Percentiles rank a stretch among this genome's conserved stretches.
phyloP scores from a whole-genome alignment of 30 jellyfish, hydroid and myxozoan species.

The Aurelia coerulea region DNA sequence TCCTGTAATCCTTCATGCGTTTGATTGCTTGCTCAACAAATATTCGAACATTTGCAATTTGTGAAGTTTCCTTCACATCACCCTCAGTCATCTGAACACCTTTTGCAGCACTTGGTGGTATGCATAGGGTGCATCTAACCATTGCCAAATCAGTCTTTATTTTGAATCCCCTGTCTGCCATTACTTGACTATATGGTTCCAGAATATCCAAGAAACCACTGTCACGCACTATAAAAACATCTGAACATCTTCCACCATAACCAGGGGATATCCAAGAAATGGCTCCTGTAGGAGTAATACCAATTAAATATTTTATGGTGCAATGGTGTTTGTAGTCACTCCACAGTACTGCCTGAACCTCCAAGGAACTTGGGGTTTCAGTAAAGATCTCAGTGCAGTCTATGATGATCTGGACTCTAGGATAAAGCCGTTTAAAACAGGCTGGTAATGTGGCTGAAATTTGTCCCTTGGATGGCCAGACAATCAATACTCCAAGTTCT shows the following conservation, averaged over 20 bases:
- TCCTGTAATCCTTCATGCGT: conserved; percentile 38
- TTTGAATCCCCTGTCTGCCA: conserved; percentile 85
- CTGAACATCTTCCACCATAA: conserved; percentile 78
- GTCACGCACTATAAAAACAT: conserved; percentile 52
- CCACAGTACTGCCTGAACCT: conserved; percentile 65
- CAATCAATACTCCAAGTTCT: conserved; percentile 47
- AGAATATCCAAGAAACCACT: conserved; percentile 53
- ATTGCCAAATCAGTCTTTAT: conserved; percentile 50
- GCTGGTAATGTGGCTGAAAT: conserved; percentile 44
- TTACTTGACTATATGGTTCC: conserved; percentile 67
- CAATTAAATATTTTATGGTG: conserved; percentile 50
- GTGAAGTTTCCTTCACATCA: conserved; percentile 50
- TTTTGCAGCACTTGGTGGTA: conserved; percentile 76
- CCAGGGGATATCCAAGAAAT: conserved; percentile 74
- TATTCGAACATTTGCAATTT: conserved; percentile 67
- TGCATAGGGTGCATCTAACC: conserved; percentile 48
- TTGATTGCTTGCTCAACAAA: conserved; percentile 65
- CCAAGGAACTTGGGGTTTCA: conserved; percentile 75
- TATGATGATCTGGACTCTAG: conserved; percentile 51
- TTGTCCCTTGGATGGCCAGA: conserved; percentile 76
- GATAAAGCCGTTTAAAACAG: conserved; percentile 60
- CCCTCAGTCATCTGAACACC: conserved; percentile 56
- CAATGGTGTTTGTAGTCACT: conserved; percentile 82
- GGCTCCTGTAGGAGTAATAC: conserved; percentile 79
- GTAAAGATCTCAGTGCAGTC: conserved; percentile 74